Base-by-base conservation (phyloP, 1,140 invertebrate species). In the Hyles vespertilio region DNA sequence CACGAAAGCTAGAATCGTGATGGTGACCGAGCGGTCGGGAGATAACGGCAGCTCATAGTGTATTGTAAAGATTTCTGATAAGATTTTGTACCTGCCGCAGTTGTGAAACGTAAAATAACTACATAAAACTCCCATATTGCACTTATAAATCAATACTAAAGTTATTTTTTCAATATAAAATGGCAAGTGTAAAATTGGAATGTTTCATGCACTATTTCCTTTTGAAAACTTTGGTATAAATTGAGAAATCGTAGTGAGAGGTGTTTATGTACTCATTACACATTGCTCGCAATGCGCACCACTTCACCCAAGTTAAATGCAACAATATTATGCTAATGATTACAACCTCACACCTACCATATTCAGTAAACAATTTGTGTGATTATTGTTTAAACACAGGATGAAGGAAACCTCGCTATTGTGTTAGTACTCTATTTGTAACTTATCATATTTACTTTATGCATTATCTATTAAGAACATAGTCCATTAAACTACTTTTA, bases 41-140 rank as follows among this genome's bases (percentile, higher is more conserved):
- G 85, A 86, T 88, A 88, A 86, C 85, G 85, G 83, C 67, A 71
- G 71, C 79, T 84, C 77, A 73, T 59, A 74, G 63, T 56, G 76
- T 80, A 87, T 87, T 82, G 80, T 70, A 72, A 78, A 75, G 75
- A 77, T 76, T 54, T 83, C 71, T 81, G 83, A 88, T 88, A 88
- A 88, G 70, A 79, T 84, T 76, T 65, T 53, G 61, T 63, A 70
- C 59, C 59, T 69, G 49, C 54, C 56, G 56, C 63, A 51, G 58
- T 63, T 60, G 33, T 48, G 8, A 48, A 59, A 46, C 55, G n/a
- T 11, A 6, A 56, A n/a, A 36, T 10, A 11, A 10, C 4, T 7
- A 10, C 10, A n/a, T 56, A 33, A 34, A 12, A 43, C 32, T 12
- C 47, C 32, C 32, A 56, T 47, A 46, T 56, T n/a, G 11, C 33